Evolutionary conservation across 2,888 invertebrate species (phyloP).

Genomic region (Scaptomyza caliginosa): DNA sequence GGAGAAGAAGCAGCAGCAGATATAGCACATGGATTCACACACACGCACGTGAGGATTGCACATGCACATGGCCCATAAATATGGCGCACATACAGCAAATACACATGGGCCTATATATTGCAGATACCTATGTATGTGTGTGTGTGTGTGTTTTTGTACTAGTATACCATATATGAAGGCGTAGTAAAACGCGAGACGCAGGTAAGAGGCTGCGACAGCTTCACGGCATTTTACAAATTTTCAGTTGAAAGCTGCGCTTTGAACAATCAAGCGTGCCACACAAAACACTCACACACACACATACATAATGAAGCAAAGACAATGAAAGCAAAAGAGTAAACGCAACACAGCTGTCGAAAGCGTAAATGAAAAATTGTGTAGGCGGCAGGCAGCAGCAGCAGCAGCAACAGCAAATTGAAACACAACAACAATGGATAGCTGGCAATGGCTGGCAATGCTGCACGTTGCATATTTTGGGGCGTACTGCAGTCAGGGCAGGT

Average conservation of each 20-base stretch:
- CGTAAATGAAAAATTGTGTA: constrained; percentile 63
- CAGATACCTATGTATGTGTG: constrained; percentile 7
- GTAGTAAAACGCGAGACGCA: constrained; percentile 67
- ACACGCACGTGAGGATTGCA: constrained; percentile 8
- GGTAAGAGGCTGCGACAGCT: constrained; percentile 48
- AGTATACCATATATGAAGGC: constrained; percentile 32
- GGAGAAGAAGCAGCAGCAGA: constrained; percentile 16
- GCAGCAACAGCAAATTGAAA: constrained; percentile 40
- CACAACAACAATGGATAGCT: constrained; percentile 28
- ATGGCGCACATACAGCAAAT: constrained; percentile 56
- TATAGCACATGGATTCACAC: constrained; percentile 35
- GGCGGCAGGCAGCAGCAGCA: constrained; percentile 20
- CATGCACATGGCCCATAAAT: constrained; percentile 68
- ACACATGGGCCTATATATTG: constrained; percentile 44
- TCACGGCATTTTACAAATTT: constrained; percentile 70
- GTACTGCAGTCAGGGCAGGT: constrained; percentile 49
- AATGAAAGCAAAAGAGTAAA: constrained; percentile 52
- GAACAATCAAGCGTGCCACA: constrained; percentile 70
- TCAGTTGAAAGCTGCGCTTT: constrained; percentile 71
- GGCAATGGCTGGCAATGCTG: constrained; percentile 35
- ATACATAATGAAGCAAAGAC: constrained; percentile 26
- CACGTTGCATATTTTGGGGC: constrained; percentile 65
- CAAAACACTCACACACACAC: constrained; percentile 1
- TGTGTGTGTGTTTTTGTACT: background rate
- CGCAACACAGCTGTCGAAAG: constrained; percentile 60